Base-by-base conservation (phyloP, 1,140 invertebrate genomes). In the Drosophila mojavensis region DNA sequence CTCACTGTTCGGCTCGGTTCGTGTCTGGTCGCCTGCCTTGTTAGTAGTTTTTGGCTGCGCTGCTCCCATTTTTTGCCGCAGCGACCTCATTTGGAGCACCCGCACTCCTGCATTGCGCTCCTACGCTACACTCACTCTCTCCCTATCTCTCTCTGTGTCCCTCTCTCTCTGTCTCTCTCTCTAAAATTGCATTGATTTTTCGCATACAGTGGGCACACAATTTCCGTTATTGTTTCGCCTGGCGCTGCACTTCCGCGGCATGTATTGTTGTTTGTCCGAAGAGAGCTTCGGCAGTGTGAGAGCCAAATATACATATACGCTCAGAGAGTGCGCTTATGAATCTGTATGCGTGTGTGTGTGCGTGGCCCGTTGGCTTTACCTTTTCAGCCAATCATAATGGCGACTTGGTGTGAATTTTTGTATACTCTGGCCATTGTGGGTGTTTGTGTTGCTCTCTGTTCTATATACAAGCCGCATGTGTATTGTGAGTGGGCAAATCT, bases 331-430 rank as follows among this genome's bases (percentile, higher is more conserved):
- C 11, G 30, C 13, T 36, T 10, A 30, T 41, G 45, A 55, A 45
- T 5, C 2, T 39, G 36, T 39, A 9, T 5, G 43, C 20, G 36
- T 28, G 43, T 70, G 20, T 70, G 56, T 73, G 58, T 78, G 66
- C 63, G 43, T 74, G 65, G 65, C 71, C 58, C 65, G 71, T 56
- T 74, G 71, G 71, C 71, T 74, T 73, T 76, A 61, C 50, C 67
- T 74, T 75, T 76, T 81, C 77, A 90, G 90, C 89, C 89, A 91
- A 91, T 91, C 89, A 91, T 89, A 91, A 91, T 89, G 72, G 84
- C 63, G 54, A 58, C 76, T 78, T 79, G 89, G 89, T 91, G 89
- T 91, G 81, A 91, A 89, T 88, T 91, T 91, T 89, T 82, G 85
- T 89, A 74, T 73, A 64, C 70, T 17, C 64, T 55, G 70, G 53